Percentiles rank a stretch among this genome's conserved stretches.
Evolutionary conservation across 2,797 vertebrate genomes (phyloP).

Genomic region (Eidolon dupreanum): DNA sequence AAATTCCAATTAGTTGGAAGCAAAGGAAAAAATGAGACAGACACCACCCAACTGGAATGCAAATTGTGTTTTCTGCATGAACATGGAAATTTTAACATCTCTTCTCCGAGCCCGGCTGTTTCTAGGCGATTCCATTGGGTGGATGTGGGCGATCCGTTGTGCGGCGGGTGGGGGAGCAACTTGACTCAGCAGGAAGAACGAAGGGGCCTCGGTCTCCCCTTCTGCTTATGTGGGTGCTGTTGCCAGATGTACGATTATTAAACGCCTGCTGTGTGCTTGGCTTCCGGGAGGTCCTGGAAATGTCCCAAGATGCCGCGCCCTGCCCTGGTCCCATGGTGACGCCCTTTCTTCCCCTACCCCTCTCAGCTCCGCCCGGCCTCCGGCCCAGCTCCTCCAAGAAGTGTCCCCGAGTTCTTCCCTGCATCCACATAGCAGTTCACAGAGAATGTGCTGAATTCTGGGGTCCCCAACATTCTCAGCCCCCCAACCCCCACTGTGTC

Average conservation of each 20-base stretch:
- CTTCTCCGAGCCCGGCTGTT: conserved; percentile 6
- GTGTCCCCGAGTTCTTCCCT: background rate
- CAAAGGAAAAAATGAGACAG: conserved; percentile 72
- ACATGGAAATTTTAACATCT: conserved; percentile 43
- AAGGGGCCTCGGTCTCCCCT: background rate
- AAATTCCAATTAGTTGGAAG: conserved; percentile 70
- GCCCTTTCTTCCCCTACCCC: background rate
- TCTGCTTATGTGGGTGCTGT: background rate
- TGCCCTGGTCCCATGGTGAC: background rate
- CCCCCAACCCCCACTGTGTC: background rate
- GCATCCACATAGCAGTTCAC: fast-evolving
- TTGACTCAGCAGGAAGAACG: background rate
- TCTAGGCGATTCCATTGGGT: background rate
- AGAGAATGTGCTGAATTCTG: background rate
- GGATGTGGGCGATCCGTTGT: background rate
- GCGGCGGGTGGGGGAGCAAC: background rate
- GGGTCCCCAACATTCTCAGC: background rate
- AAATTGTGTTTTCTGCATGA: conserved; percentile 56
- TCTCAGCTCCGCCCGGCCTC: background rate
- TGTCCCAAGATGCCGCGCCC: background rate
- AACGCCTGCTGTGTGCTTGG: background rate
- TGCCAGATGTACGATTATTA: background rate
- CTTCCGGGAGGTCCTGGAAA: background rate
- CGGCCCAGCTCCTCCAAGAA: background rate
- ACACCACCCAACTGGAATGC: conserved; percentile 45